These are phyloP conservation scores for Caloenas nicobarica DNA, from an alignment of 2,113 vertebrate genomes.

Conservation along the genomic window DNA sequence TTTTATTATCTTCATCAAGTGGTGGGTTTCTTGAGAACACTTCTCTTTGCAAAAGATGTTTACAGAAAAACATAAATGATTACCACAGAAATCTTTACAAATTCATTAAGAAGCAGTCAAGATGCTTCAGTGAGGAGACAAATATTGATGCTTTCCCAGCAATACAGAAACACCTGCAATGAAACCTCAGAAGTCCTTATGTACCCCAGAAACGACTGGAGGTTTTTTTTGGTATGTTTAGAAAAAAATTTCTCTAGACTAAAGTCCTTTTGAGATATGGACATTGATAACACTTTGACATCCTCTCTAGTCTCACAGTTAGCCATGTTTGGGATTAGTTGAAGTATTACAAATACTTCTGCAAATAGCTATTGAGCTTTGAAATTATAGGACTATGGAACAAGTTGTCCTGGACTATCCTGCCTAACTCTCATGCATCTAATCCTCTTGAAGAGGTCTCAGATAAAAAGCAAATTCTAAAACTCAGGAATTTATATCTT, in stretches of 20 bases:
- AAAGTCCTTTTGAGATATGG: background rate
- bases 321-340: accelerated
- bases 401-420: accelerated
- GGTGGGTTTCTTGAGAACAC: background rate
- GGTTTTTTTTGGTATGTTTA: background rate
- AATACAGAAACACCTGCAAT: accelerated
- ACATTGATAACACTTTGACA: background rate
- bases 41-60: background rate
- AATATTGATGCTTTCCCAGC: background rate
- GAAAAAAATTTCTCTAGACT: background rate
- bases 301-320: background rate
- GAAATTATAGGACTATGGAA: background rate
- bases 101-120: background rate
- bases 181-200: background rate
- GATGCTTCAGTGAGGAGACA: background rate
- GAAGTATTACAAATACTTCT: background rate
- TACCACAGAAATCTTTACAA: background rate
- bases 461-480: background rate
- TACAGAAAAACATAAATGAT: background rate
- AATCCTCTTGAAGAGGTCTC: background rate
- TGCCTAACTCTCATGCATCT: background rate
- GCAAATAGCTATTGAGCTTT: background rate
- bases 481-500: background rate
- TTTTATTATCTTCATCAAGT: background rate
- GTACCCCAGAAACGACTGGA: background rate